Evolutionary conservation across 2,888 invertebrate species (phyloP).

Genomic region (Macrophya annulata): DNA sequence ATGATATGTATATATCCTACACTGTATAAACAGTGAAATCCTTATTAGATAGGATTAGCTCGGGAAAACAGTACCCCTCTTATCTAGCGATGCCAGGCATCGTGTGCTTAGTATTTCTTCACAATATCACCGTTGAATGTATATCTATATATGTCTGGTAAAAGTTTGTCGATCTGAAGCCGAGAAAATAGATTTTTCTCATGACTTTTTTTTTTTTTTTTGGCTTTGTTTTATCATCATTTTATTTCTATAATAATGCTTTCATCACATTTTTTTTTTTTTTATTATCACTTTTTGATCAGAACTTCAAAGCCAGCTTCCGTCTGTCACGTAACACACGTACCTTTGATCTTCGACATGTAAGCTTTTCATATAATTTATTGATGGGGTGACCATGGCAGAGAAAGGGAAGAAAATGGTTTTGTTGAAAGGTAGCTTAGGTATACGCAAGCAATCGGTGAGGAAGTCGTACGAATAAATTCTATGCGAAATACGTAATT

Average conservation of each 20-base stretch:
- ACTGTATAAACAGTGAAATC: constrained; percentile 26
- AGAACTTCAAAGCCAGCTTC: not conserved
- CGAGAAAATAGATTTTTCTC: not conserved
- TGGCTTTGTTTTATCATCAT: too few relatives aligned
- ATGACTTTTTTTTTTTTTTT: not conserved
- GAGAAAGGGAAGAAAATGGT: not conserved
- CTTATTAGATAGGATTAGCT: constrained; percentile 29
- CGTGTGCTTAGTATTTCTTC: constrained; percentile 18
- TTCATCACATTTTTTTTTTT: not conserved
- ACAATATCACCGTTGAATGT: not conserved
- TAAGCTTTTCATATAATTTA: not conserved
- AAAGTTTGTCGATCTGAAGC: not conserved
- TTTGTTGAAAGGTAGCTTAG: not conserved
- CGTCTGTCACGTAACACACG: not conserved
- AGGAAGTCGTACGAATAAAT: constrained; percentile 7
- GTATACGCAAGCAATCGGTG: not conserved
- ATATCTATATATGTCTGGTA: not conserved
- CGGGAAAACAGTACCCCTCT: not conserved
- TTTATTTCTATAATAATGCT: not conserved
- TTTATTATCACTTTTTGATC: not conserved
- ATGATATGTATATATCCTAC: not conserved
- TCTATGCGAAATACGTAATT: not conserved
- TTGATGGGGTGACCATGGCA: not conserved
- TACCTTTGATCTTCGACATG: not conserved
- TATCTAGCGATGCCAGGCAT: constrained; percentile 25